phyloP scores from a whole-genome alignment of 2,113 vertebrate genomes.

The Zosterops pallidus region DNA sequence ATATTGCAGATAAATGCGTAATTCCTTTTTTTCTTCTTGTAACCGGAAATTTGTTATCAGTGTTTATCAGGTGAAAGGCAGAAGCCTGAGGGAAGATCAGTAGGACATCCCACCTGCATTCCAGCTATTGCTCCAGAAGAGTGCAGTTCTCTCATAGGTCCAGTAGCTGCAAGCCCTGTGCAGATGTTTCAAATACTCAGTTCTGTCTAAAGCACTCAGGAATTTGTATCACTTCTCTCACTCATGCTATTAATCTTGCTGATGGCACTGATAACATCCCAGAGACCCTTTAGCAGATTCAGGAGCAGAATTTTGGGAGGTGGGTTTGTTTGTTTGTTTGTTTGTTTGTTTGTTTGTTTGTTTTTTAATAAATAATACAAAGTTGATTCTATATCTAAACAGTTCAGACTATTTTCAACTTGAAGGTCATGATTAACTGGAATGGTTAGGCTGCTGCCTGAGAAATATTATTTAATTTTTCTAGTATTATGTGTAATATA shows the following conservation, averaged over 20 bases:
- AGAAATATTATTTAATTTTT: neutral
- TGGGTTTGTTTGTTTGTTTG: neutral
- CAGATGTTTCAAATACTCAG: conserved; percentile 35
- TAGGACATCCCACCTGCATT: conserved; percentile 41
- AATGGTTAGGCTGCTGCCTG: neutral
- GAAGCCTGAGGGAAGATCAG: conserved; percentile 29
- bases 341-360: no score
- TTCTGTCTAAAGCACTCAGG: neutral
- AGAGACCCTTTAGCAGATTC: neutral
- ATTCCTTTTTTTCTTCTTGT: conserved; percentile 24
- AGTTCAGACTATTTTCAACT: neutral
- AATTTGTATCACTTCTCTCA: neutral
- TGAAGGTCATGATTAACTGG: neutral
- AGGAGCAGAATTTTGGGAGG: neutral
- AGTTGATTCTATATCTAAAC: neutral
- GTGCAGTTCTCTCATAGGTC: neutral
- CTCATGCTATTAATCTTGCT: conserved; percentile 7
- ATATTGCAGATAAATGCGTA: neutral
- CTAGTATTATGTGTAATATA: neutral
- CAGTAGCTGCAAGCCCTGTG: conserved; percentile 48
- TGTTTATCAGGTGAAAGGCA: conserved; percentile 8
- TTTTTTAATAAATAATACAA: neutral
- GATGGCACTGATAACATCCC: neutral
- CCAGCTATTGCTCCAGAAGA: neutral
- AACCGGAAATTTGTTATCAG: conserved; percentile 45